These are phyloP conservation scores for Icerya purchasi DNA, from an alignment of 2,888 invertebrate species.

Conservation along the genomic window DNA sequence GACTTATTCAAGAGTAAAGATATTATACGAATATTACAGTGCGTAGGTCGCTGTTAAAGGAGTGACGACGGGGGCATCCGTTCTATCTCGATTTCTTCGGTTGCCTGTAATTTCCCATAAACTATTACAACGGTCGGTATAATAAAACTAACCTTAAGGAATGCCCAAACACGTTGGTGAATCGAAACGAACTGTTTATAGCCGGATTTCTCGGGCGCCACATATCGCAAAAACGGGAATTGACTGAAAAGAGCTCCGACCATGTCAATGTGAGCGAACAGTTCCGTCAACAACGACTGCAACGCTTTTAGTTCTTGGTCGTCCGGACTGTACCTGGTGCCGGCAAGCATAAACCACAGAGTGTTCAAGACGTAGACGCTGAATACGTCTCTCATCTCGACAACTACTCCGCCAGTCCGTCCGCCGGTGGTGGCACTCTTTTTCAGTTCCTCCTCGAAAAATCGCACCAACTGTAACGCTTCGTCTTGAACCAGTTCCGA, in stretches of 20 bases:
- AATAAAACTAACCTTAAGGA: conserved; percentile 35
- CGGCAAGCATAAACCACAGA: conserved; percentile 65
- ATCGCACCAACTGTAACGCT: conserved; percentile 38
- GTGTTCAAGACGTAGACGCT: conserved; percentile 57
- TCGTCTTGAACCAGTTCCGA: conserved; percentile 46
- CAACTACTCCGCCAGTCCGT: conserved; percentile 27
- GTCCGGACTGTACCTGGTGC: conserved; percentile 44
- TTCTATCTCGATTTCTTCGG: too few species aligned
- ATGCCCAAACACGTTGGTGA: conserved; percentile 48
- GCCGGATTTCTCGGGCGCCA: conserved; percentile 55
- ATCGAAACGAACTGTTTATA: conserved; percentile 48
- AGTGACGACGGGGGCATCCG: too few species aligned
- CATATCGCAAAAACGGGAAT: conserved; percentile 43
- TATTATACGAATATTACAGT: too few species aligned
- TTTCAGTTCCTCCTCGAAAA: conserved; percentile 27
- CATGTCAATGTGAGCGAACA: conserved; percentile 58
- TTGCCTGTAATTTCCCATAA: neutral
- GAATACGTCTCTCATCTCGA: conserved; percentile 51
- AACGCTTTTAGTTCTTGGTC: conserved; percentile 45
- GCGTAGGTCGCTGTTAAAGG: too few species aligned
- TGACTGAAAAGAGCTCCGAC: conserved; percentile 58
- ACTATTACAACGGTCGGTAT: conserved; percentile 7
- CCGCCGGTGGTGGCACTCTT: conserved; percentile 22
- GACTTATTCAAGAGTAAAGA: too few species aligned
- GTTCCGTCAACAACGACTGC: conserved; percentile 42